A percentile compares a stretch with the other conserved stretches of the same genome.
Evolutionary conservation across 2,797 vertebrate genomes (phyloP).

Genomic region (Streptopelia turtur): DNA sequence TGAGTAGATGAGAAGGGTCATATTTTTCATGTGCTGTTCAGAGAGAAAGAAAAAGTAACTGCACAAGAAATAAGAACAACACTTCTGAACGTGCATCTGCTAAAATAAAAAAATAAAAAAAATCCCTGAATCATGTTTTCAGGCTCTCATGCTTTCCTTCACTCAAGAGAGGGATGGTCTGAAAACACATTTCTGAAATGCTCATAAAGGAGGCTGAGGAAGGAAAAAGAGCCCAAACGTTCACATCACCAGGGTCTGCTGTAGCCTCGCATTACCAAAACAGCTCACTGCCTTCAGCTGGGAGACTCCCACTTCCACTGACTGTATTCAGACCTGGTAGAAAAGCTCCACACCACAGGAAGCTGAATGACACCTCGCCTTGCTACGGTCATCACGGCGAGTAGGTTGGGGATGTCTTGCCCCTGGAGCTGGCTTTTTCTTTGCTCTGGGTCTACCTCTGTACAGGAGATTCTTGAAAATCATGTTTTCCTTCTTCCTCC

Average conservation of each 20-base stretch:
- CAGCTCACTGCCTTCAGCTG: not conserved
- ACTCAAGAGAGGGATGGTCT: not conserved
- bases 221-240: not conserved
- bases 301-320: not conserved
- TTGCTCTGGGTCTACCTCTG: not conserved
- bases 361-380: not conserved
- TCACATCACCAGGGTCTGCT: not conserved
- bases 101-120: not conserved
- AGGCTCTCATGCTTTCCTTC: not conserved
- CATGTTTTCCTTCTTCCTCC: not conserved
- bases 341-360: not conserved
- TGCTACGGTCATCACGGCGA: not conserved
- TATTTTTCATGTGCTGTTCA: not conserved
- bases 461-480: not conserved
- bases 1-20: not conserved
- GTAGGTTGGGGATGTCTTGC: not conserved
- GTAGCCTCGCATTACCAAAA: not conserved
- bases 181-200: conserved; percentile 9
- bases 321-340: not conserved
- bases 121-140: conserved; percentile 15
- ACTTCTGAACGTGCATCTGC: conserved; percentile 22
- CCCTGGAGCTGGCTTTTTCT: not conserved
- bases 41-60: not conserved
- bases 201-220: not conserved
- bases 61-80: conserved; percentile 33